phyloP scores from a whole-genome alignment of 1,140 invertebrate species.

The Brachionus paranguensis region DNA sequence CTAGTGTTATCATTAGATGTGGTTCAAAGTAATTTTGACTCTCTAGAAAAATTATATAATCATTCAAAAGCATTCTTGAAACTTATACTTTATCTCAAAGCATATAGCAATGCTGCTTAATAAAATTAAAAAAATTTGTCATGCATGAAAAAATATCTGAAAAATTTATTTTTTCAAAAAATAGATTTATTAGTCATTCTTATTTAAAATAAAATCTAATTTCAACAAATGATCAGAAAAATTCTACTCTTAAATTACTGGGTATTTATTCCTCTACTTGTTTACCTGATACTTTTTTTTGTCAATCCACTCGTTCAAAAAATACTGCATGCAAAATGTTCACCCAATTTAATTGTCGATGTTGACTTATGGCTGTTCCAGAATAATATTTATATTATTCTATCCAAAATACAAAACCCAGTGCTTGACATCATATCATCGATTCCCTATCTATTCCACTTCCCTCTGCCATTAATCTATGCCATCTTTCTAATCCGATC shows the following conservation, averaged over 20 bases:
- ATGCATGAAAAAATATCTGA: neutral
- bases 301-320: neutral
- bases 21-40: too few relatives aligned
- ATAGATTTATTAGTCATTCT: neutral
- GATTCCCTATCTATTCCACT: neutral
- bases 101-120: too few relatives aligned
- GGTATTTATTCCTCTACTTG: neutral
- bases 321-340: neutral
- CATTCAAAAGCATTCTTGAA: too few relatives aligned
- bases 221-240: neutral
- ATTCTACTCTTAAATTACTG: neutral
- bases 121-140: neutral
- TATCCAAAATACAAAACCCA: neutral
- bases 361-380: neutral
- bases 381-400: neutral
- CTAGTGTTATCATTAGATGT: too few relatives aligned
- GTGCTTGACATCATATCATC: neutral
- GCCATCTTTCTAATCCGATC: neutral
- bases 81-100: too few relatives aligned
- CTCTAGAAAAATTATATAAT: too few relatives aligned
- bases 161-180: neutral
- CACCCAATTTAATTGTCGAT: neutral
- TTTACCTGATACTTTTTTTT: neutral
- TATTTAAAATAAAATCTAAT: neutral
- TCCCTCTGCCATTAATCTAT: neutral